These are phyloP conservation scores for Epistrophella euchroma DNA, from an alignment of 2,888 invertebrate genomes.

Conservation along the genomic window DNA sequence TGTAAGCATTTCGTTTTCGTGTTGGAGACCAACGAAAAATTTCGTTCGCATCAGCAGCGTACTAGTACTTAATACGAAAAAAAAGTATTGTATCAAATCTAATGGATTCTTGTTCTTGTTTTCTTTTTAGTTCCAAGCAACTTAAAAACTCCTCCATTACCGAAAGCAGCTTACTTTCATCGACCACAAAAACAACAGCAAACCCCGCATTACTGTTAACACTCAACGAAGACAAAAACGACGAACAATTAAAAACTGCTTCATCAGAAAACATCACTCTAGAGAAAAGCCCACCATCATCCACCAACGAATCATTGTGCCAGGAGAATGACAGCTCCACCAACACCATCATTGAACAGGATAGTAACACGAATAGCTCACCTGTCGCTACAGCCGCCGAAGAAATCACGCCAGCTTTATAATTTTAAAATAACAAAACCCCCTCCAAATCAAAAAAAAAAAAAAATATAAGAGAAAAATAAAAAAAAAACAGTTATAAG, in stretches of 20 bases:
- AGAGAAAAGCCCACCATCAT: constrained; percentile 68
- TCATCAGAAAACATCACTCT: constrained; percentile 67
- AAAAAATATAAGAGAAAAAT: constrained; percentile 46
- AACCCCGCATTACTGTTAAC: constrained; percentile 56
- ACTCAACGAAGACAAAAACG: constrained; percentile 69
- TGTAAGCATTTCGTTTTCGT: too few species aligned
- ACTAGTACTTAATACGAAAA: background rate
- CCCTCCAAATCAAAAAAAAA: constrained; percentile 70
- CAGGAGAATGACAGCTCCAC: constrained; percentile 70
- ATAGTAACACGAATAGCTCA: constrained; percentile 67
- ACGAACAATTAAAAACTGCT: constrained; percentile 54
- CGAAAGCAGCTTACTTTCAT: constrained; percentile 56
- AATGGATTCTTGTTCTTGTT: background rate
- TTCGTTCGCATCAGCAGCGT: too few species aligned
- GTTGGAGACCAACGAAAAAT: too few species aligned
- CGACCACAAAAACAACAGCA: constrained; percentile 25
- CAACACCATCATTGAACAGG: constrained; percentile 58
- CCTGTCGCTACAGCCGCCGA: constrained; percentile 69
- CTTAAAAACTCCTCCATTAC: constrained; percentile 55
- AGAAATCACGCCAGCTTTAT: constrained; percentile 72
- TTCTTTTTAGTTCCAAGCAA: constrained; percentile 57
- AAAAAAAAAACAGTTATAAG: constrained; percentile 58
- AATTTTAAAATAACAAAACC: constrained; percentile 60
- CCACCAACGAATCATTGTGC: constrained; percentile 76
- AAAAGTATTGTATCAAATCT: background rate